These are phyloP conservation scores for Diarsia mendica DNA, from an alignment of 2,888 invertebrate genomes.

Conservation along the genomic window DNA sequence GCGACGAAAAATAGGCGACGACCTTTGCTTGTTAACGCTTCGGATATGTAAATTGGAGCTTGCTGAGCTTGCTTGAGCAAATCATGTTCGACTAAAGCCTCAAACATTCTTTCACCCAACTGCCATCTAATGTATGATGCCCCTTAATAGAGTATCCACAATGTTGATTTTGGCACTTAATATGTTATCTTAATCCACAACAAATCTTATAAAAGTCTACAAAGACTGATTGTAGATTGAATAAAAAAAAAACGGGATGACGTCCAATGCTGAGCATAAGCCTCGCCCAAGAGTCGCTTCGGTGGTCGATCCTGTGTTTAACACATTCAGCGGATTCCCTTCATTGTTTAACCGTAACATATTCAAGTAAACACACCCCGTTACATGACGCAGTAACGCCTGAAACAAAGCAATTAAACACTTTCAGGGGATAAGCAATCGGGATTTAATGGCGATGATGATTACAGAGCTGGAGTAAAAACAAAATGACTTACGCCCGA, in stretches of 20 bases:
- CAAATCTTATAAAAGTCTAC: no score
- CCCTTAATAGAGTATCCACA: no score
- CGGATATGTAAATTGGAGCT: no score
- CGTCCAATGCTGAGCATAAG: not conserved
- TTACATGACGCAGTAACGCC: not conserved
- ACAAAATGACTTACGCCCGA: not conserved
- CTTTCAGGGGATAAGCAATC: not conserved
- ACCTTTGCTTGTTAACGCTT: no score
- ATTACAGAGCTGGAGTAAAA: not conserved
- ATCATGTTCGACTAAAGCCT: no score
- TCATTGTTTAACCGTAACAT: not conserved
- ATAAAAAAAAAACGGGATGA: not conserved
- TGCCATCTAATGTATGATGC: no score
- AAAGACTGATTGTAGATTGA: no score
- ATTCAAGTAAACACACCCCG: not conserved
- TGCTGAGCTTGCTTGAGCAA: no score
- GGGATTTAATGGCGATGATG: not conserved
- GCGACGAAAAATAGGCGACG: no score
- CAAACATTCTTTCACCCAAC: no score
- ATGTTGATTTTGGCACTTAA: no score
- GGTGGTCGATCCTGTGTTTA: not conserved
- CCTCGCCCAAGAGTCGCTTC: not conserved
- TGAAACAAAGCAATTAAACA: constrained; percentile 6
- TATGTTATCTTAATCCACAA: no score
- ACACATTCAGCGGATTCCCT: not conserved